Evolutionary conservation across 2,797 vertebrate genomes (phyloP).

Genomic region (Hippoglossus hippoglossus): DNA sequence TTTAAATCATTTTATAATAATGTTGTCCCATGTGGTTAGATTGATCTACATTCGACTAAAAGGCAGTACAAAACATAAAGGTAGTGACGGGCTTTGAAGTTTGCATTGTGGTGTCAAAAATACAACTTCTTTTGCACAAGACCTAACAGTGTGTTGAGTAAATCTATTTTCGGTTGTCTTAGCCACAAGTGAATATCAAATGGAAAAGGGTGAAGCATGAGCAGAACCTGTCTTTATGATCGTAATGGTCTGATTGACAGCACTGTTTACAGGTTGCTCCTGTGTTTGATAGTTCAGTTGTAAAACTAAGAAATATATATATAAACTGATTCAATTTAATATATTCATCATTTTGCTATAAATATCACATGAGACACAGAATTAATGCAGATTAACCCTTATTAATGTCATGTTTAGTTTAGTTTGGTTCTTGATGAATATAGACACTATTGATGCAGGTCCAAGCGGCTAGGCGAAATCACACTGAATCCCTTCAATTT

Average conservation of each 20-base stretch:
- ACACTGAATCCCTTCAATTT: not conserved
- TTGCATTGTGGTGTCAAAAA: not conserved
- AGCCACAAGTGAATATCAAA: no score
- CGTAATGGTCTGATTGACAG: not conserved
- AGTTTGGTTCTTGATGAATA: no score
- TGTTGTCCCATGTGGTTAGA: not conserved
- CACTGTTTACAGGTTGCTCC: not conserved
- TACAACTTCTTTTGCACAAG: not conserved
- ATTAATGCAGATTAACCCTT: no score
- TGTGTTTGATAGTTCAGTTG: not conserved
- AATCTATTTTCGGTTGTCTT: no score
- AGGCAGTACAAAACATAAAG: not conserved
- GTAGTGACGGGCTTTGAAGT: not conserved
- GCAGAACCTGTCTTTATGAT: not conserved
- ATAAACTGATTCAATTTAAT: not conserved
- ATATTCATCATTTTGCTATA: not conserved
- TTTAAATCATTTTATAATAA: slow-evolving; percentile 1
- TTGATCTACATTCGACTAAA: not conserved
- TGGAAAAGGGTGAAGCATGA: no score
- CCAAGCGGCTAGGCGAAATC: not conserved
- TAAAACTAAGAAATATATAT: not conserved
- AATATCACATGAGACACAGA: no score
- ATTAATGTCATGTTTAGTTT: no score
- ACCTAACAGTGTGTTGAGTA: not conserved
- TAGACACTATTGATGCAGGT: not conserved